Percentiles rank a stretch among this genome's conserved stretches.
Evolutionary conservation across 2,113 vertebrate genomes (phyloP).

Genomic region (Sceloporus tristichus): DNA sequence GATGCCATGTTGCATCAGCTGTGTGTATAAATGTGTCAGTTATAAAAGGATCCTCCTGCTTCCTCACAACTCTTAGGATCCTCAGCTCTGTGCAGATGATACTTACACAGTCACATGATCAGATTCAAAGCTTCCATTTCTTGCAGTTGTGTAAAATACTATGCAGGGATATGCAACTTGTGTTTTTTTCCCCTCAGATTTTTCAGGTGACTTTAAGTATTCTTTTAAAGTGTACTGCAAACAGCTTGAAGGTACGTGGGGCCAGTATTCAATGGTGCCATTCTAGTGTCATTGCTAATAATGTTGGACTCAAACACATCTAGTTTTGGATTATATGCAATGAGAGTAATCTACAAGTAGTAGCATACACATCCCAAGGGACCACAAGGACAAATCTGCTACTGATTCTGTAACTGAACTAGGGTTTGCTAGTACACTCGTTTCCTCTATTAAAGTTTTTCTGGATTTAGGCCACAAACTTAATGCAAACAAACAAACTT

Average conservation of each 20-base stretch:
- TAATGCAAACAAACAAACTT: neutral
- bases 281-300: too few relatives aligned
- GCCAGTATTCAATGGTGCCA: too few relatives aligned
- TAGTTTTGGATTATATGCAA: too few relatives aligned
- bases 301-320: too few relatives aligned
- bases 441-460: too few relatives aligned
- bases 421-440: too few relatives aligned
- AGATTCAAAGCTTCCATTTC: neutral
- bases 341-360: too few relatives aligned
- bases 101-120: neutral
- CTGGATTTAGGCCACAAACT: neutral
- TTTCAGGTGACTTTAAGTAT: neutral
- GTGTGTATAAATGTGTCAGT: neutral
- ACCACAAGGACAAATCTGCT: too few relatives aligned
- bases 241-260: neutral
- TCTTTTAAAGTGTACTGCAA: neutral
- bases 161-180: neutral
- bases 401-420: too few relatives aligned
- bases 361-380: too few relatives aligned
- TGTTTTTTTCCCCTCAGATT: neutral
- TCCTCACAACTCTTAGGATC: neutral
- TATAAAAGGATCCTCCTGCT: neutral
- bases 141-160: neutral
- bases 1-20: neutral
- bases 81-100: too few relatives aligned